Conservation (phyloP, 2,113 vertebrate species). For the Perca fluviatilis region DNA sequence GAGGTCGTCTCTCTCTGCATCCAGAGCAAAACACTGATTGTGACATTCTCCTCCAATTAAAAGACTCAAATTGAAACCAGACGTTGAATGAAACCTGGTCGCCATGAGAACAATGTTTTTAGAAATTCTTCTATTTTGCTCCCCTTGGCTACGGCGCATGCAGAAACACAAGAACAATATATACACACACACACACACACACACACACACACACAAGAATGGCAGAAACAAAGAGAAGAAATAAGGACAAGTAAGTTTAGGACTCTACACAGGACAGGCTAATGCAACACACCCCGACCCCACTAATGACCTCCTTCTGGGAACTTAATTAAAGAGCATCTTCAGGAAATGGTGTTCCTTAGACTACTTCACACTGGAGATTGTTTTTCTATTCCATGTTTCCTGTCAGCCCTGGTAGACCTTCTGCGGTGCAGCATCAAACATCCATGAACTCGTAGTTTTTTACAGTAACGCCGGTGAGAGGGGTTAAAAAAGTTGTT, state of each 20-base stretch:
- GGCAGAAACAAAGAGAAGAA: slow-evolving; percentile 22
- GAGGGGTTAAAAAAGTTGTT: background rate
- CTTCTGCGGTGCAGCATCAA: background rate
- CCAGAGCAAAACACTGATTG: slow-evolving; percentile 79
- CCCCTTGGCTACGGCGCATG: slow-evolving; percentile 50
- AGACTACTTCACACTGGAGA: slow-evolving; percentile 5
- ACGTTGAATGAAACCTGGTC: slow-evolving; percentile 73
- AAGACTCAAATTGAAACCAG: slow-evolving; percentile 80
- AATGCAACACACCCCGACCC: slow-evolving; percentile 37
- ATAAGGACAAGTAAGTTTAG: slow-evolving; percentile 38
- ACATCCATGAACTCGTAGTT: slow-evolving; percentile 7
- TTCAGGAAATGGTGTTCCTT: slow-evolving; percentile 54
- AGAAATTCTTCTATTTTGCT: slow-evolving; percentile 64
- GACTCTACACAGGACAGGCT: slow-evolving; percentile 33
- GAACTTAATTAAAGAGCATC: slow-evolving; percentile 68
- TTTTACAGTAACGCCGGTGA: background rate
- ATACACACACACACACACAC: slow-evolving; percentile 28
- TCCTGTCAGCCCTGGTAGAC: slow-evolving; percentile 27
- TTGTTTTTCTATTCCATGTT: slow-evolving; percentile 32
- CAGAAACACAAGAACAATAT: slow-evolving; percentile 52
- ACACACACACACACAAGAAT: slow-evolving; percentile 32
- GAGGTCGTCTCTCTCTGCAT: slow-evolving; percentile 63
- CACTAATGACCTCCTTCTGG: slow-evolving; percentile 44
- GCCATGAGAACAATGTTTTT: slow-evolving; percentile 76
- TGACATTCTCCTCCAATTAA: slow-evolving; percentile 81